These are phyloP conservation scores for Syngnathoides biaculeatus DNA, from an alignment of 2,113 vertebrate genomes.

Conservation along the genomic window DNA sequence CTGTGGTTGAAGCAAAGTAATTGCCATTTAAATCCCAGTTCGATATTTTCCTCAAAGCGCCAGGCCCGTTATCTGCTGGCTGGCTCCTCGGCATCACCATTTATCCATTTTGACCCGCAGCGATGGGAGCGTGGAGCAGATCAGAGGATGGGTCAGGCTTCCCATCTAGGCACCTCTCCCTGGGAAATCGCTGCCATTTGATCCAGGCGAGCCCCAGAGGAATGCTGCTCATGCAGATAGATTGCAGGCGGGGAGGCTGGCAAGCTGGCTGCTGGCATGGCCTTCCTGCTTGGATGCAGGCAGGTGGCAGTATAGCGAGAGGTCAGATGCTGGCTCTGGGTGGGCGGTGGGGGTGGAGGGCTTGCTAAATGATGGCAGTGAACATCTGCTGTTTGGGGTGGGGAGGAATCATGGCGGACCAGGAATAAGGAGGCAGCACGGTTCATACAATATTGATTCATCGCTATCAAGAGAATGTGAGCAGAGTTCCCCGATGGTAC, in stretches of 20 bases:
- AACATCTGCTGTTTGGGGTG: conserved; percentile 59
- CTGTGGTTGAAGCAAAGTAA: background rate
- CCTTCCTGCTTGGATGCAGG: conserved; percentile 43
- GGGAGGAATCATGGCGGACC: conserved; percentile 56
- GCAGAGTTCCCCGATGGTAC: conserved; percentile 54
- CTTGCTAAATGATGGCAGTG: conserved; percentile 60
- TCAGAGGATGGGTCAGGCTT: conserved; percentile 71
- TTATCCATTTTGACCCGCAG: conserved; percentile 61
- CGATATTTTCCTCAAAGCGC: conserved; percentile 13
- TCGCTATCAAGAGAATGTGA: conserved; percentile 55
- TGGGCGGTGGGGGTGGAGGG: conserved; percentile 31
- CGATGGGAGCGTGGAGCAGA: conserved; percentile 60
- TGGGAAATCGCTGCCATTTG: conserved; percentile 72
- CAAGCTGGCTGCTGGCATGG: conserved; percentile 55
- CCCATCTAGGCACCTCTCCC: conserved; percentile 61
- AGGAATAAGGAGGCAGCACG: conserved; percentile 54
- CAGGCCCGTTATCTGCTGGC: conserved; percentile 2
- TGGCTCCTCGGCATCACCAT: conserved; percentile 27
- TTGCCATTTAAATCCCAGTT: conserved; percentile 3
- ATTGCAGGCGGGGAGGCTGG: conserved; percentile 53
- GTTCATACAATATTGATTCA: conserved; percentile 69
- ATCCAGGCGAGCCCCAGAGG: conserved; percentile 71
- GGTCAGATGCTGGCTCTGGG: conserved; percentile 61
- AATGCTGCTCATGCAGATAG: conserved; percentile 67
- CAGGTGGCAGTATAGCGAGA: conserved; percentile 42